Conservation (phyloP, 2,888 invertebrate species). For the Orthosia gothica region DNA sequence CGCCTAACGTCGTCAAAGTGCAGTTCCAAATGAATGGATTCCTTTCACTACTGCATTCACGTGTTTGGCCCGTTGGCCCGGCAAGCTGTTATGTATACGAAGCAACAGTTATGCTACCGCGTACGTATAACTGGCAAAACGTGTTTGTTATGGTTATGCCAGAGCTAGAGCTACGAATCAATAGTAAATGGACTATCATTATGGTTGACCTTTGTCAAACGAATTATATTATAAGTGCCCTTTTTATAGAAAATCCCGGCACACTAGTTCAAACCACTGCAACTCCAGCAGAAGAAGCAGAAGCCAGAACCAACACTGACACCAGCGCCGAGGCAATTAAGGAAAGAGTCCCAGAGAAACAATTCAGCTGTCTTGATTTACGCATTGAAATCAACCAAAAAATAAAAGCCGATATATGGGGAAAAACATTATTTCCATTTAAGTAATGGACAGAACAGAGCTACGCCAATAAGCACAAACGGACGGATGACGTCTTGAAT, state of each 20-base stretch:
- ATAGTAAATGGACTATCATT: background rate
- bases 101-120: background rate
- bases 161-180: background rate
- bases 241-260: background rate
- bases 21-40: slow-evolving; percentile 40
- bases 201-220: background rate
- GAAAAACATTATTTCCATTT: too few relatives aligned
- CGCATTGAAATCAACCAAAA: too few relatives aligned
- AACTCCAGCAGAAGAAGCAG: too few relatives aligned
- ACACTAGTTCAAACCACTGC: background rate
- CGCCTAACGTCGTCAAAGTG: background rate
- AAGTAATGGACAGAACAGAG: too few relatives aligned
- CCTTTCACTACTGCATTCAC: slow-evolving; percentile 56
- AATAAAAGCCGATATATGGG: too few relatives aligned
- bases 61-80: slow-evolving; percentile 30
- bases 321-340: too few relatives aligned
- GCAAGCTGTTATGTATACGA: slow-evolving; percentile 13
- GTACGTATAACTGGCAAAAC: slow-evolving; percentile 24
- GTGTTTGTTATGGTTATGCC: slow-evolving; percentile 21
- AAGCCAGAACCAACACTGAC: too few relatives aligned
- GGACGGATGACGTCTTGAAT: too few relatives aligned
- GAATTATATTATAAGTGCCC: background rate
- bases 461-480: too few relatives aligned
- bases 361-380: too few relatives aligned
- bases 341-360: too few relatives aligned